phyloP scores from a whole-genome alignment of 2,113 vertebrate species.

The Salvelinus alpinus region DNA sequence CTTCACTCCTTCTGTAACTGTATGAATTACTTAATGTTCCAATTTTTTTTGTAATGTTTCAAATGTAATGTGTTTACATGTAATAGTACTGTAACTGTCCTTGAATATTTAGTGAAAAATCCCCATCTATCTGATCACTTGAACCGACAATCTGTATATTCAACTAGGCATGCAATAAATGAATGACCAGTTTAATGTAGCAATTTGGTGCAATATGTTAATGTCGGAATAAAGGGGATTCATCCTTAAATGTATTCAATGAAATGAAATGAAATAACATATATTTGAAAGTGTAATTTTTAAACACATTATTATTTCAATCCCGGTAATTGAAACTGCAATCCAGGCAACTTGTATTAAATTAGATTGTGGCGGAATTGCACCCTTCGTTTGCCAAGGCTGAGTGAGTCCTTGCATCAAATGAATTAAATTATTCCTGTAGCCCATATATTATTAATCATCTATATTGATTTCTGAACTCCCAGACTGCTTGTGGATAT shows the following conservation, averaged over 20 bases:
- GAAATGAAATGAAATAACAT: constrained; percentile 75
- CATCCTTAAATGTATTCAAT: constrained; percentile 55
- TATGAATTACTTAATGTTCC: neutral
- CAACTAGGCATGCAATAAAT: constrained; percentile 49
- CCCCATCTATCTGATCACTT: neutral
- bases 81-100: neutral
- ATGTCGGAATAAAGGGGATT: constrained; percentile 54
- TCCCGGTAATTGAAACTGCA: constrained; percentile 74
- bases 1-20: too few species aligned
- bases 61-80: neutral
- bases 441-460: constrained; percentile 81
- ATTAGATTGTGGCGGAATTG: constrained; percentile 71
- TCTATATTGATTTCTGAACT: constrained; percentile 84
- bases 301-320: constrained; percentile 68
- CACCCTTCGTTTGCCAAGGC: constrained; percentile 70
- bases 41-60: neutral
- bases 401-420: constrained; percentile 73
- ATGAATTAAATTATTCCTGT: constrained; percentile 80
- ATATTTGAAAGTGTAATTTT: constrained; percentile 76
- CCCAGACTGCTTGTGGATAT: constrained; percentile 76
- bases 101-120: constrained; percentile 13
- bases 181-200: constrained; percentile 67
- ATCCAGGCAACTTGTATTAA: constrained; percentile 68
- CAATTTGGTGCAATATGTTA: constrained; percentile 68
- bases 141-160: constrained; percentile 29